Base-by-base conservation (phyloP, 2,113 vertebrate species). In the Gulo gulo region DNA sequence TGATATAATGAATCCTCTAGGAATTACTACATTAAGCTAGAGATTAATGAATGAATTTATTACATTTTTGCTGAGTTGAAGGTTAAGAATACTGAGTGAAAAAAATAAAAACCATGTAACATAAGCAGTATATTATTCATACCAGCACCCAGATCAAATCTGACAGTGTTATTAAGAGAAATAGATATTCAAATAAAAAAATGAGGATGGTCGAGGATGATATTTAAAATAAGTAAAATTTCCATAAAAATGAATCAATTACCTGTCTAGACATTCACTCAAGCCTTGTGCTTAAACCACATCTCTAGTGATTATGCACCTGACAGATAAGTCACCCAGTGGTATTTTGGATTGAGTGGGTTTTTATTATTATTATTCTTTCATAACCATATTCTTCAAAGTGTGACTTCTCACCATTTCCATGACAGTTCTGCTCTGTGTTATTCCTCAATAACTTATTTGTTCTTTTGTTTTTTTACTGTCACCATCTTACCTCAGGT, bases 201-300 rank as follows among this genome's bases (percentile, higher is more conserved):
- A 82, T 57, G 36, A 88, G 11, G 13, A 50, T 80, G 14, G 13
- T 67, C 10, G 21, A 76, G 24, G 47, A 93, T 80, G 47, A 69
- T 21, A 88, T 95, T 91, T 91, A 76, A 95, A 92, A 39, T 67
- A 91, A 88, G 69, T 69, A 74, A 93, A 95, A 88, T 87, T 88
- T 91, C 23, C n/a, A 88, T 91, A 20, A 82, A 95, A 94, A 88
- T 95, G 12, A 90, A 65, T 90, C 83, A 87, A 13, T 84, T 94
- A 91, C 2, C n/a, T 89, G n/a, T 89, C 92, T 84, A 95, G 65
- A 95, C 47, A 91, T 69, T 89, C 42, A 47, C 7, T 90, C 20
- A 71, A 74, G 16, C 4, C 26, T 65, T 67, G 31, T 71, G 13
- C 34, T 89, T 92, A 79, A n/a, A 12, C 5, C 9, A n/a, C 6